Evolutionary conservation across 2,113 vertebrate species (phyloP).

Genomic region (Nannobrachium achirus): DNA sequence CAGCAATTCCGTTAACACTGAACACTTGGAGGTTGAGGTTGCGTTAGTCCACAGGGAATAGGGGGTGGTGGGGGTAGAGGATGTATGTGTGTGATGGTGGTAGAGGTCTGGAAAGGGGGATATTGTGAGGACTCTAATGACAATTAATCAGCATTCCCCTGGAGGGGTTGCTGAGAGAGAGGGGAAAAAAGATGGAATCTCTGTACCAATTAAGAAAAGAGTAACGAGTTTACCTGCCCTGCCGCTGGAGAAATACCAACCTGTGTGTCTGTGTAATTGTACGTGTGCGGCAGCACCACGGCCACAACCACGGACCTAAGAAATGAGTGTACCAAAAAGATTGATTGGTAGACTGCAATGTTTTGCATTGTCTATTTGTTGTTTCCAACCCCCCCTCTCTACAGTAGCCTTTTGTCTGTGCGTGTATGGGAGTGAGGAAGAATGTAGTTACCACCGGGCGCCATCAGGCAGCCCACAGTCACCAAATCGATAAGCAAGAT

Average conservation of each 20-base stretch:
- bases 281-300: slow-evolving; percentile 31
- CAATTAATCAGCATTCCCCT: slow-evolving; percentile 73
- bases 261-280: slow-evolving; percentile 30
- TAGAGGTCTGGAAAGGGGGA: slow-evolving; percentile 22
- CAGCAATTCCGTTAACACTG: slow-evolving; percentile 4
- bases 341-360: slow-evolving; percentile 66
- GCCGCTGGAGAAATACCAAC: slow-evolving; percentile 64
- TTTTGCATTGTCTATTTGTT: slow-evolving; percentile 48
- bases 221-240: slow-evolving; percentile 70
- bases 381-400: slow-evolving; percentile 6
- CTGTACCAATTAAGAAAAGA: slow-evolving; percentile 74
- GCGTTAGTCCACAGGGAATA: neutral
- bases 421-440: slow-evolving; percentile 50
- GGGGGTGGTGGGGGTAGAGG: slow-evolving; percentile 2
- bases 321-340: slow-evolving; percentile 58
- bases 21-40: slow-evolving; percentile 33
- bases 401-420: slow-evolving; percentile 54
- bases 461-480: slow-evolving; percentile 38
- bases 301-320: slow-evolving; percentile 44
- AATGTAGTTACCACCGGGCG: slow-evolving; percentile 46
- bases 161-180: slow-evolving; percentile 68
- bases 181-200: slow-evolving; percentile 66
- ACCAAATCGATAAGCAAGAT: slow-evolving; percentile 69
- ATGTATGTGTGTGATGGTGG: neutral
- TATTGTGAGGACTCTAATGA: slow-evolving; percentile 53